Percentiles rank a stretch among this genome's conserved stretches.
Conservation (phyloP, 2,888 invertebrate genomes). For the Harpagoxenus sublaevis region DNA sequence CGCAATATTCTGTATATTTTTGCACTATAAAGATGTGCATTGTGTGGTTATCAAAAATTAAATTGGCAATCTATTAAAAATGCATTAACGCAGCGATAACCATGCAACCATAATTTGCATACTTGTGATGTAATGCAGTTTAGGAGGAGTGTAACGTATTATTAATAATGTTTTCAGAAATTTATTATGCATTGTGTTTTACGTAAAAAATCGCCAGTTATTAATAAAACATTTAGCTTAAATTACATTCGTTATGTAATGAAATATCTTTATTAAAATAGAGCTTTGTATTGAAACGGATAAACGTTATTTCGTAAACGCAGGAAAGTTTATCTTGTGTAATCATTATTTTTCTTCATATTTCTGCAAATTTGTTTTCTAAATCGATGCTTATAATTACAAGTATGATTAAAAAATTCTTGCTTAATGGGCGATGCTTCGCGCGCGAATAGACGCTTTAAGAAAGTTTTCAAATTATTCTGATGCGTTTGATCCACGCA, state of each 20-base stretch:
- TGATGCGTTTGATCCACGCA: conserved; percentile 28
- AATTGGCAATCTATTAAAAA: conserved; percentile 36
- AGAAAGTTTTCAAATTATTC: conserved; percentile 48
- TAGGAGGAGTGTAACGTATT: neutral
- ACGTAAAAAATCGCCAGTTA: neutral
- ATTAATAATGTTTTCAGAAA: neutral
- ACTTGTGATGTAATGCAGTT: neutral
- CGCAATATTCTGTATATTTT: neutral
- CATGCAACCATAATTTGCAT: neutral
- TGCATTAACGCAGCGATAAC: conserved; percentile 7
- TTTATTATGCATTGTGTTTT: conserved; percentile 6
- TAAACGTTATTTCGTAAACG: neutral
- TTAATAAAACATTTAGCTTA: neutral
- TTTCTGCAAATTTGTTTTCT: neutral
- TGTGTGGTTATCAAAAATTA: neutral
- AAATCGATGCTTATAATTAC: conserved; percentile 18
- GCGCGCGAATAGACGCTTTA: neutral
- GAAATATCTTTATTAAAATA: neutral
- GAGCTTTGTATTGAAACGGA: neutral
- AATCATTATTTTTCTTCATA: neutral
- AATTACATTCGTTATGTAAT: neutral
- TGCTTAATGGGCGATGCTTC: neutral
- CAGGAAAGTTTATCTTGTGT: neutral
- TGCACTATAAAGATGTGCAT: neutral
- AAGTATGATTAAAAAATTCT: neutral